Percentiles rank a stretch among this genome's conserved stretches.
These are phyloP conservation scores for Manacus vitellinus DNA, from an alignment of 2,113 vertebrate species.

Conservation along the genomic window DNA sequence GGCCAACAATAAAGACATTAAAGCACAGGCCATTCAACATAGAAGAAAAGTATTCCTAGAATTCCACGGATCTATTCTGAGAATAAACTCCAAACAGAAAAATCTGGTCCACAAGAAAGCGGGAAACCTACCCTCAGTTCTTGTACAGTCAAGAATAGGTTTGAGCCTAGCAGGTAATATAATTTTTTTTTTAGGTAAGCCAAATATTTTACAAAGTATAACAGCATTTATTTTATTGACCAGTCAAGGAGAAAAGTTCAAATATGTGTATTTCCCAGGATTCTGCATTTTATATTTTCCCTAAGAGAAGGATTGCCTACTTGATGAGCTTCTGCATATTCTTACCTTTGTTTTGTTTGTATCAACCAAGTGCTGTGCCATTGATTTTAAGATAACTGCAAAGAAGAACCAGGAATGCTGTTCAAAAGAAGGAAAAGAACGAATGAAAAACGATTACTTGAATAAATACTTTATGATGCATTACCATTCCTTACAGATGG, in stretches of 20 bases:
- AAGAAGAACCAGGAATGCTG: conserved; percentile 99
- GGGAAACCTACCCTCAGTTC: not conserved
- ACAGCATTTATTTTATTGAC: not conserved
- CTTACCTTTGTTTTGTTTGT: conserved; percentile 86
- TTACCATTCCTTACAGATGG: not conserved
- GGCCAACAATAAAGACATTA: not conserved
- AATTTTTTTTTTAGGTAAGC: not conserved
- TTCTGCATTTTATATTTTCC: not conserved
- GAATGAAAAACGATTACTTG: not conserved
- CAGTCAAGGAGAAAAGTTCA: not conserved
- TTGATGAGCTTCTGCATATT: not conserved
- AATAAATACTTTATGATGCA: not conserved
- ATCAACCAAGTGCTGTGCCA: conserved; percentile 91
- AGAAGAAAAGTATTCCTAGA: not conserved
- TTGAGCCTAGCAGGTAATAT: not conserved
- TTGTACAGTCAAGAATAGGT: not conserved
- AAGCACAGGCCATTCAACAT: not conserved
- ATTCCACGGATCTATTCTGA: not conserved
- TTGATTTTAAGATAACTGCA: conserved; percentile 92
- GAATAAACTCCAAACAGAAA: not conserved
- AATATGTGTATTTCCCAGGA: not conserved
- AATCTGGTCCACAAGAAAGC: not conserved
- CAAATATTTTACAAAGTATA: not conserved
- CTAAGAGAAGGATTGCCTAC: not conserved
- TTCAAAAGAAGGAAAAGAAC: conserved; percentile 19